Percentiles rank a stretch among this genome's conserved stretches.
phyloP scores from a whole-genome alignment of 92 coral and sea anemone species.

The Phenganax marumi region DNA sequence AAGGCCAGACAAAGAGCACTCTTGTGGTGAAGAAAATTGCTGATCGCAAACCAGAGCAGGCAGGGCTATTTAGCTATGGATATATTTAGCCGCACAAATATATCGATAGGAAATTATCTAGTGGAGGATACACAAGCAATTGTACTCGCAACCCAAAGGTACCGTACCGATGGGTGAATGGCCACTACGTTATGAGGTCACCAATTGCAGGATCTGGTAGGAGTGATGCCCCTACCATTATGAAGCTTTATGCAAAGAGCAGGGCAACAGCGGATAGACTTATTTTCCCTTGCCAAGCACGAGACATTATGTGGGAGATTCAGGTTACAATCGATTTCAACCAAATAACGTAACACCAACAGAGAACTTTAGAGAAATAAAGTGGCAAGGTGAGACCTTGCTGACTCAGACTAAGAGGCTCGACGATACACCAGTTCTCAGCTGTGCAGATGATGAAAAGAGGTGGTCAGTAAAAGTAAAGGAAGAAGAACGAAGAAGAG shows the following conservation, averaged over 20 bases:
- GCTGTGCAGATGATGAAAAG: neutral
- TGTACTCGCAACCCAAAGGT: slow-evolving; percentile 1
- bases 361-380: neutral
- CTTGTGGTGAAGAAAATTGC: neutral
- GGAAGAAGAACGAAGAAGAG: neutral
- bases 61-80: neutral
- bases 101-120: slow-evolving; percentile 7
- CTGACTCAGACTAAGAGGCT: slow-evolving; percentile 12
- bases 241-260: slow-evolving; percentile 30
- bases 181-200: slow-evolving; percentile 25
- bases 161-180: slow-evolving; percentile 2
- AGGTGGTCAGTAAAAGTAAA: slow-evolving; percentile 1
- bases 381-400: slow-evolving; percentile 6
- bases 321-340: neutral
- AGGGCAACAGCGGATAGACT: slow-evolving; percentile 17
- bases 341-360: neutral
- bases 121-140: slow-evolving; percentile 33
- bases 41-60: neutral
- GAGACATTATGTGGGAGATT: neutral
- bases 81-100: neutral
- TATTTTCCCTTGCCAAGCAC: neutral
- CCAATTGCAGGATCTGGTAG: slow-evolving; percentile 28
- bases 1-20: no score
- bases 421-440: neutral
- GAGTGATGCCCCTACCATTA: slow-evolving; percentile 1